Evolutionary conservation across 2,888 invertebrate genomes (phyloP), one percentile per base, ranked within the genome.

Genomic region (Mesochorus sp.): DNA sequence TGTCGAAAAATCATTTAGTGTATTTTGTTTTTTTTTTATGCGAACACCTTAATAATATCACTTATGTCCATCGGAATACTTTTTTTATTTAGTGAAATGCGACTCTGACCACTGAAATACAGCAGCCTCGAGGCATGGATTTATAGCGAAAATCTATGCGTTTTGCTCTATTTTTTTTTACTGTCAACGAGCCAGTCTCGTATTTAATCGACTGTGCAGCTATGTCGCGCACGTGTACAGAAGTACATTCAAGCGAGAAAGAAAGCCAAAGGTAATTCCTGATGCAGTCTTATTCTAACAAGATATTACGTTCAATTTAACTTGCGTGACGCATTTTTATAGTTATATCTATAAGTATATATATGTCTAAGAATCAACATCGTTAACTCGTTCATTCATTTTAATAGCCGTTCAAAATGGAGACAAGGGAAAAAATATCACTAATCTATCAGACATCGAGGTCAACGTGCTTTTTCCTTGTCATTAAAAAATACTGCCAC

Each of bases 401-500:
- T 34, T 47, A 39, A 68, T n/a, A 31, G 17, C 34, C 42, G 26
- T 47, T 72, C 28, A 8, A 31, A 67, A 4, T 47, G 21, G 66
- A 51, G 66, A 49, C 42, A 14, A 2, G 28, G n/a, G 12, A 59
- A 39, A 42, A 53, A 59, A 37, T 26, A 14, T 10, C 21, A 47
- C 12, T 47, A 53, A 78, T 71, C 53, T 51, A 64, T 55, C 57
- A 51, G 53, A 6, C 44, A 67, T 78, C 74, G 74, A 74, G 74
- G 74, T 74, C 74, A 28, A 55, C 66, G 78, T 70, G 74, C 74
- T 31, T 66, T 78, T 64, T 53, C 74, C 57, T 70, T 61, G 66
- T 66, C 47, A 59, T 51, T 67, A 26, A 51, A 39, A 64, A 42
- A 44, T 28, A 8, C 66, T 17, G 71, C 61, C 64, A 64, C 68